A percentile compares a stretch with the other conserved stretches of the same genome.
Evolutionary conservation across 2,888 invertebrate genomes (phyloP).

Genomic region (Aspidiotus rigidus): DNA sequence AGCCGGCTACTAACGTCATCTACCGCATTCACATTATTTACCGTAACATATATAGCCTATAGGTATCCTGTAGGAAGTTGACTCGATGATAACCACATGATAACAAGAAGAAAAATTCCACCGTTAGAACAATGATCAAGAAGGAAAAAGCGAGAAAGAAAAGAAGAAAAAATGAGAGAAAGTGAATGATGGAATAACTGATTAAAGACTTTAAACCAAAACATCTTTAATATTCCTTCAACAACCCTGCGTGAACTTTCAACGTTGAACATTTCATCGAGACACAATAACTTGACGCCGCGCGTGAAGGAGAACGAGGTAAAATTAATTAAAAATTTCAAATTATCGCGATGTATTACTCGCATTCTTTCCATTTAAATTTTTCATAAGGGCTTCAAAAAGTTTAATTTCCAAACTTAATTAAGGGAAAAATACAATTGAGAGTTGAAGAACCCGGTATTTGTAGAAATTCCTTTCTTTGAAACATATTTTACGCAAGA

Average conservation of each 20-base stretch:
- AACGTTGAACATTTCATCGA: neutral
- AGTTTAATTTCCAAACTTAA: slow-evolving; percentile 5
- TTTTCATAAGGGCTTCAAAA: neutral
- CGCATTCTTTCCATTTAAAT: slow-evolving; percentile 3
- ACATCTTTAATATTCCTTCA: slow-evolving; percentile 1
- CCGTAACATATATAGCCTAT: too few relatives aligned
- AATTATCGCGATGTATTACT: slow-evolving; percentile 2
- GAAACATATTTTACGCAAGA: slow-evolving; percentile 12
- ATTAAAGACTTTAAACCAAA: neutral
- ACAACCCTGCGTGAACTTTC: neutral
- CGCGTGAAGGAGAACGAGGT: neutral
- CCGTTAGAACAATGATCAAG: too few relatives aligned
- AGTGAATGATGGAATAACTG: neutral
- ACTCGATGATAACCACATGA: too few relatives aligned
- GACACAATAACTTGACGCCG: neutral
- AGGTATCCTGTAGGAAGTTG: too few relatives aligned
- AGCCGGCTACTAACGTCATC: too few relatives aligned
- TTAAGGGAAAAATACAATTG: slow-evolving; percentile 17
- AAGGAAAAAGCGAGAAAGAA: too few relatives aligned
- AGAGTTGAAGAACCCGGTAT: slow-evolving; percentile 15
- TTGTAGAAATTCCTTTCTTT: slow-evolving; percentile 16
- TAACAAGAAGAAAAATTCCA: too few relatives aligned
- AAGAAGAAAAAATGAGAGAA: too few relatives aligned
- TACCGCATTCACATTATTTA: too few relatives aligned
- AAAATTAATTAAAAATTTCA: slow-evolving; percentile 4